Percentiles rank a stretch among this genome's conserved stretches.
Evolutionary conservation across 1,140 invertebrate genomes (phyloP).

Genomic region (Ips nitidus): DNA sequence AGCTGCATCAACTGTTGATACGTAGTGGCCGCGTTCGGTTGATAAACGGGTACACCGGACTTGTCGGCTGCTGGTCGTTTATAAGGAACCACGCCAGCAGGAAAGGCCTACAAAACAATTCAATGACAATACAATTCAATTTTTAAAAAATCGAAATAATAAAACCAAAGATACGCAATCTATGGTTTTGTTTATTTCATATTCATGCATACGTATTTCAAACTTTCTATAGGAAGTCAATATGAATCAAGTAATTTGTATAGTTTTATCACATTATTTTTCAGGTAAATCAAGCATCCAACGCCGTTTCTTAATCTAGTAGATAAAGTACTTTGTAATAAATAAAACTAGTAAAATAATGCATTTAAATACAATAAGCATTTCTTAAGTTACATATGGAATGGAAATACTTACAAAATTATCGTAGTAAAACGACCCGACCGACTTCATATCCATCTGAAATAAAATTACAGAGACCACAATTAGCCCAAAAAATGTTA

Average conservation of each 20-base stretch:
- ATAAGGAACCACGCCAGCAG: slow-evolving; percentile 91
- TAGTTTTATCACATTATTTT: too few species aligned
- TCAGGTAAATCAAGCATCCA: too few species aligned
- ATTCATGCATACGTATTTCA: too few species aligned
- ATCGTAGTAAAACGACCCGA: slow-evolving; percentile 91
- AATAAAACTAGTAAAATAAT: too few species aligned
- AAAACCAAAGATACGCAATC: background rate
- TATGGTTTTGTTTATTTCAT: too few species aligned
- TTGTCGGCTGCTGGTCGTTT: slow-evolving; percentile 93
- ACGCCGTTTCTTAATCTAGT: too few species aligned
- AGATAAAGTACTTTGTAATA: too few species aligned
- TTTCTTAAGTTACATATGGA: too few species aligned
- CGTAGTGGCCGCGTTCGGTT: slow-evolving; percentile 83
- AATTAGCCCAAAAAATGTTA: slow-evolving; percentile 11
- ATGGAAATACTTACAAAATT: slow-evolving; percentile 80
- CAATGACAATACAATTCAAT: slow-evolving; percentile 3
- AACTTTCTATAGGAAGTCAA: too few species aligned
- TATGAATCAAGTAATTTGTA: too few species aligned
- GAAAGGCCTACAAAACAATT: slow-evolving; percentile 71
- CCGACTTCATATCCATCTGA: slow-evolving; percentile 92
- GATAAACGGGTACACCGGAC: slow-evolving; percentile 93
- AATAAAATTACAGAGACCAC: slow-evolving; percentile 57
- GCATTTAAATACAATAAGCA: too few species aligned
- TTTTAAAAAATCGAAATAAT: slow-evolving; percentile 32
- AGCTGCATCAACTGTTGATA: slow-evolving; percentile 95